Base-by-base conservation (phyloP, 37 sponge, comb jelly and placozoan species). In the Agelas oroides region DNA sequence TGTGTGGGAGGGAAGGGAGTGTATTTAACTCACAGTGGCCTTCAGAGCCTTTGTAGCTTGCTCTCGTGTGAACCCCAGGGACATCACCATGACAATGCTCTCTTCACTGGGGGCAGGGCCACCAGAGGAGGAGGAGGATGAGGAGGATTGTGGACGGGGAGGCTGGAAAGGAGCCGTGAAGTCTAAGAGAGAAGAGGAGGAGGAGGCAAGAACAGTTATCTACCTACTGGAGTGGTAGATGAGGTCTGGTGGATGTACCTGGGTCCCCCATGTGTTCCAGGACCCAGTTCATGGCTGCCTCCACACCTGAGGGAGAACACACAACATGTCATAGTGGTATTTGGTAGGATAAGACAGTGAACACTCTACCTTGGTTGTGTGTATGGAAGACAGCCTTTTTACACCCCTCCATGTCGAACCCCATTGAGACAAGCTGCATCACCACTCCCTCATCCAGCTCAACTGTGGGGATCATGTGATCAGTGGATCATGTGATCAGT, bases 271-370 rank as follows among this genome's bases (percentile, higher is more conserved):
- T 94, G 88, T 97, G 97, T 54, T 90, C 82, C 60, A 97, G 64
- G 12, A 97, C 86, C 97, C 97, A 97, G 67, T 88, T 88, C 94
- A 97, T 97, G 23, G 97, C 97, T 54, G 87, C 62, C 73, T 97
- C 97, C 21, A 89, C 72, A 11, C 97, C 96, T 70, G 63, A 31
- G 58, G 11, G 20, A 24, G 27, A 24, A 56, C 15, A n/a, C n/a
- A n/a, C n/a, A n/a, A n/a, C n/a, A n/a, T n/a, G n/a, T n/a, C n/a
- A n/a, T n/a, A 62, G 27, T n/a, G n/a, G 12, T 21, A 64, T 16
- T 64, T 12, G 11, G 11, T 12, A 24, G 18, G 16, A 12, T 70
- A 15, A 13, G n/a, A n/a, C n/a, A n/a, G n/a, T n/a, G n/a, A n/a
- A n/a, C n/a, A n/a, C 6, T 14, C n/a, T 59, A 76, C 86, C 88